These are phyloP conservation scores for Drosophila barbarae DNA, from an alignment of 2,888 invertebrate species.

Conservation along the genomic window DNA sequence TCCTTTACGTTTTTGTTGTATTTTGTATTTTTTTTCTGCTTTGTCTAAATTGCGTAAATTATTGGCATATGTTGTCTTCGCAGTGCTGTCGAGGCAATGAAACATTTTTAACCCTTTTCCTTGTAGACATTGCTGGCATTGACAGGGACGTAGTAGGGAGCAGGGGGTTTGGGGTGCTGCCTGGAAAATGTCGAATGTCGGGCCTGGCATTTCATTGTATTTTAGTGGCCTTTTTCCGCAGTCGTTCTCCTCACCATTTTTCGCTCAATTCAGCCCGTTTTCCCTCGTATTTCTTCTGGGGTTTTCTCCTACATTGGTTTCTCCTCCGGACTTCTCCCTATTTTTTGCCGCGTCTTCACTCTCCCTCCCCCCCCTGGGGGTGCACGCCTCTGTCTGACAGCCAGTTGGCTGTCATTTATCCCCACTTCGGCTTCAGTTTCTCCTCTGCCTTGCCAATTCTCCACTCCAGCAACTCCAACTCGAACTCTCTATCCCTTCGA, in stretches of 20 bases:
- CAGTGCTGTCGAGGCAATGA: slow-evolving; percentile 61
- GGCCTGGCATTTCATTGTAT: slow-evolving; percentile 34
- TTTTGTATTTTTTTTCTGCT: slow-evolving; percentile 24
- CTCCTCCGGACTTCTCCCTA: slow-evolving; percentile 1
- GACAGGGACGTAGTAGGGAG: slow-evolving; percentile 45
- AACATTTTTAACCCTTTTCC: slow-evolving; percentile 73
- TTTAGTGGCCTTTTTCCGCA: slow-evolving; percentile 15
- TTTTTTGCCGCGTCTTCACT: slow-evolving; percentile 5
- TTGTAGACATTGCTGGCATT: slow-evolving; percentile 63
- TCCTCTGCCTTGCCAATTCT: slow-evolving; percentile 1
- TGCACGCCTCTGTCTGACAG: slow-evolving; percentile 48
- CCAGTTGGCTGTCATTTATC: slow-evolving; percentile 69
- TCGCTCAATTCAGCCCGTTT: neutral
- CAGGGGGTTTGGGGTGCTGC: neutral
- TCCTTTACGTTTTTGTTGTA: slow-evolving; percentile 15
- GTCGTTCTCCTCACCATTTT: neutral
- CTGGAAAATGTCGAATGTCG: slow-evolving; percentile 26
- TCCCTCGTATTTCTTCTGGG: neutral
- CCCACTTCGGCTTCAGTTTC: slow-evolving; percentile 31
- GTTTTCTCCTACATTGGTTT: slow-evolving; percentile 2
- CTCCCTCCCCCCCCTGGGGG: neutral
- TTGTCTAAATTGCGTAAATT: slow-evolving; percentile 72
- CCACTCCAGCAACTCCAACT: slow-evolving; percentile 2
- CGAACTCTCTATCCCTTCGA: slow-evolving; percentile 3
- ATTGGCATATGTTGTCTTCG: slow-evolving; percentile 71